Conservation (phyloP, 2,113 vertebrate species). For the Percina caprodes region DNA sequence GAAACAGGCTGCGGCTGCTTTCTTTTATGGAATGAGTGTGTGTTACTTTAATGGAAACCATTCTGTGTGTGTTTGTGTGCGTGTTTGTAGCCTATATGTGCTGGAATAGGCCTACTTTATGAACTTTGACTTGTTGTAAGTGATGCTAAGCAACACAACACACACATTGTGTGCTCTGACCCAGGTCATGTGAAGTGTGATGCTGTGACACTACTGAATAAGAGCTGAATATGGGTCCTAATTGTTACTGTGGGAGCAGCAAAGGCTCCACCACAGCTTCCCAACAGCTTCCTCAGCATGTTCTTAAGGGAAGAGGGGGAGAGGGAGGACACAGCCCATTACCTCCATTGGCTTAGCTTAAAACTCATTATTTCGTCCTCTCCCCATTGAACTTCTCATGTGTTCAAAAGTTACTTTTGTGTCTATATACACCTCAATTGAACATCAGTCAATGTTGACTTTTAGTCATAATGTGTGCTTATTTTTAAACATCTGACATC, state of each 20-base stretch:
- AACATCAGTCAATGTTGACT: no score
- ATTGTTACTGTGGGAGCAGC: constrained; percentile 64
- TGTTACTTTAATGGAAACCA: constrained; percentile 59
- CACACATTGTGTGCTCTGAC: constrained; percentile 25
- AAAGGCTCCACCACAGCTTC: constrained; percentile 45
- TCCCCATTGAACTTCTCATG: not conserved
- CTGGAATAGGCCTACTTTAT: constrained; percentile 16
- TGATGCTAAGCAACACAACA: constrained; percentile 45
- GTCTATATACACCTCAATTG: not conserved
- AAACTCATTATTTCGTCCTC: constrained; percentile 29
- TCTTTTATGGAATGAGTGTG: constrained; percentile 44
- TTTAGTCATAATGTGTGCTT: not conserved
- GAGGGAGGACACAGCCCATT: constrained; percentile 24
- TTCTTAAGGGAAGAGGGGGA: constrained; percentile 47
- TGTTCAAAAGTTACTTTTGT: not conserved
- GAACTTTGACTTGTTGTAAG: constrained; percentile 49
- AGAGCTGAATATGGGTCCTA: constrained; percentile 58
- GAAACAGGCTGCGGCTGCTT: constrained; percentile 55
- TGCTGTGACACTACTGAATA: constrained; percentile 43
- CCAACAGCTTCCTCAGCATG: constrained; percentile 68
- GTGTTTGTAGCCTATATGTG: not conserved
- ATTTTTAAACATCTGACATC: not conserved
- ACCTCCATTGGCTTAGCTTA: constrained; percentile 12
- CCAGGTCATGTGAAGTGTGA: constrained; percentile 45
- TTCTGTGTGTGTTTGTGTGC: not conserved